These are phyloP conservation scores for Autographa pulchrina DNA, from an alignment of 2,888 invertebrate species.

Conservation along the genomic window DNA sequence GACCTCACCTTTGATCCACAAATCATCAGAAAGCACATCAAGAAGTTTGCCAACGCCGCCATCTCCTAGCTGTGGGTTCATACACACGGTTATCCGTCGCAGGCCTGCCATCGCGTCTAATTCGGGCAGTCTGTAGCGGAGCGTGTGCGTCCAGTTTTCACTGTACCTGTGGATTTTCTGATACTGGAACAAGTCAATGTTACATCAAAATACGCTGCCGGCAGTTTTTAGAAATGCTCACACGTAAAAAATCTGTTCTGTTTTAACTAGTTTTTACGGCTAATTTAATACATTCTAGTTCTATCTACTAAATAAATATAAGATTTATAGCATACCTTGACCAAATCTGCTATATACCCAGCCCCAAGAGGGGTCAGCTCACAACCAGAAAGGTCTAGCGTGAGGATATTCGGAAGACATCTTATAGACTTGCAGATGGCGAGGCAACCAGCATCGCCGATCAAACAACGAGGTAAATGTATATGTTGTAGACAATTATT, in stretches of 20 bases:
- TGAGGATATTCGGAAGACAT: conserved; percentile 91
- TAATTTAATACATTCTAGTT: too few species aligned
- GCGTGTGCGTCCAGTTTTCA: conserved; percentile 94
- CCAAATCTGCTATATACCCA: conserved; percentile 90
- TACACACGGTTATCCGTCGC: conserved; percentile 91
- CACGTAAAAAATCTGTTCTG: too few species aligned
- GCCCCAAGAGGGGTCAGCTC: conserved; percentile 91
- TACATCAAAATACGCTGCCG: not conserved
- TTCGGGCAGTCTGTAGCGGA: conserved; percentile 93
- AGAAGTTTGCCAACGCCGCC: conserved; percentile 90
- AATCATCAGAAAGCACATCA: conserved; percentile 93
- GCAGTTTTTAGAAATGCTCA: not conserved
- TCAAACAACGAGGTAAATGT: conserved; percentile 91
- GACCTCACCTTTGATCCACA: conserved; percentile 92
- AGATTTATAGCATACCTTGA: conserved; percentile 88
- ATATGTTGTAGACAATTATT: conserved; percentile 92
- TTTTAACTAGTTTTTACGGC: too few species aligned
- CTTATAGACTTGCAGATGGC: conserved; percentile 92
- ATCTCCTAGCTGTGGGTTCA: conserved; percentile 92
- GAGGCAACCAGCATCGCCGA: conserved; percentile 93
- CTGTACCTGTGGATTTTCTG: conserved; percentile 93
- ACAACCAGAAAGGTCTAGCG: conserved; percentile 92
- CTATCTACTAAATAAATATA: not conserved
- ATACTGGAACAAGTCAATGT: conserved; percentile 74
- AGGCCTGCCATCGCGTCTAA: conserved; percentile 93